phyloP scores from a whole-genome alignment of 2,888 invertebrate genomes.

The Melipona beecheii region DNA sequence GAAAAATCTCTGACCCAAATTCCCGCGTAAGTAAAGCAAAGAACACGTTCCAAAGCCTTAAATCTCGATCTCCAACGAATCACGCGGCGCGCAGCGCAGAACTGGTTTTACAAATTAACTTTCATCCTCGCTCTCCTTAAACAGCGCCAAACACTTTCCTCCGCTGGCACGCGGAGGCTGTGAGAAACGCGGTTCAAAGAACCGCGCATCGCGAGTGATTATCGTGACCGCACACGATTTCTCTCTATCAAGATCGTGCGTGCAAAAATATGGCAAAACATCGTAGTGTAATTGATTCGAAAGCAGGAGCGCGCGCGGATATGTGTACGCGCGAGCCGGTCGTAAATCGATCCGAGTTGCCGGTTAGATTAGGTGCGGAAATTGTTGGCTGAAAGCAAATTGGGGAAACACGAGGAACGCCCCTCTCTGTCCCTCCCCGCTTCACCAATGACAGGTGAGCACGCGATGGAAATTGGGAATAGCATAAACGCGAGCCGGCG shows the following conservation, averaged over 20 bases:
- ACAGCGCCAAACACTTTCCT: conserved; percentile 44
- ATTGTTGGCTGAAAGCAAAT: conserved; percentile 14
- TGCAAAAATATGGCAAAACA: not conserved
- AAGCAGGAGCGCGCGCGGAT: not conserved
- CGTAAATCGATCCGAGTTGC: conserved; percentile 5
- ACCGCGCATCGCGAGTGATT: not conserved
- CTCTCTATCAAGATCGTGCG: not conserved
- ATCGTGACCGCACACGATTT: not conserved
- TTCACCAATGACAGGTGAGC: not conserved
- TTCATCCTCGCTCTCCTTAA: conserved; percentile 40
- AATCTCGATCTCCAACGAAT: conserved; percentile 19
- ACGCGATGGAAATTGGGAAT: conserved; percentile 43
- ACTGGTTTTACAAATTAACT: conserved; percentile 27
- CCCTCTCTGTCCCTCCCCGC: too few species aligned
- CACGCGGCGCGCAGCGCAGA: conserved; percentile 5
- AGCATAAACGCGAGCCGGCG: conserved; percentile 5
- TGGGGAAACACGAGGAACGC: conserved; percentile 12
- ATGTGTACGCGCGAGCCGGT: not conserved
- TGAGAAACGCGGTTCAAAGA: conserved; percentile 27
- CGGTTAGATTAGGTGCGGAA: conserved; percentile 15
- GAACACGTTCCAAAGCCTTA: not conserved
- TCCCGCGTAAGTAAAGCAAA: too few species aligned
- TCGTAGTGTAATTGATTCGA: not conserved
- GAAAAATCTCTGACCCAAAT: not conserved
- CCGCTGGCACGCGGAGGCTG: conserved; percentile 10